Evolutionary conservation across 2,797 vertebrate genomes (phyloP), one percentile per base, ranked within the genome.

Genomic region (Paedocypris micromegethes): DNA sequence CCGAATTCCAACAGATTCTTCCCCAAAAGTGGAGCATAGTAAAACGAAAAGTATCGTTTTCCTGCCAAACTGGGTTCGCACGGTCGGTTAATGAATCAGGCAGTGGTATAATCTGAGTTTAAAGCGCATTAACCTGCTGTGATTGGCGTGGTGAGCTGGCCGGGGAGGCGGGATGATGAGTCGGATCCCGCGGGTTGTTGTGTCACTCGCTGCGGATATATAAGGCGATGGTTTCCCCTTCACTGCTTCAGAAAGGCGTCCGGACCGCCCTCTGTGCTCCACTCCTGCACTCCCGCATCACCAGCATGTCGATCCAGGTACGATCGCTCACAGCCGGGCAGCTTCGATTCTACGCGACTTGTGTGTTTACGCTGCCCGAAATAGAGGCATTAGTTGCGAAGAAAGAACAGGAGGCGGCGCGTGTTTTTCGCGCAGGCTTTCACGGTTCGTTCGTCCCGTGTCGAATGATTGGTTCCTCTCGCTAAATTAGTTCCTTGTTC

Each of bases 281-380:
- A 64, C 71, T 67, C 1, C 46, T 90, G 1, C 86, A 86, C 70
- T 51, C 64, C 0, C 3, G 59, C 0, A 0, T 39, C 7, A 45
- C 39, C 48, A 84, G 77, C 45, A 91, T 91, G 89, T 88, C 89
- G 0, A 89, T 91, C 48, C 58, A 89, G 89, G 89, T 91, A 72
- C 77, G 77, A 66, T 8, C 44, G 23, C 2, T 9, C 6, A 5
- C 3, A 23, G 0, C 0, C 40, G 4, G 9, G 37, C 9, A 39
- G 3, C 5, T 4, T 23, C 49, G 5, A 58, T 54, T 58, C 37
- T 5, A 3, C 9, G 5, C 8, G 7, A 48, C 4, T 3, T 44
- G 6, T 43, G 5, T 7, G 9, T 53, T 6, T 72, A 1, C 47
- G 4, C 5, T 54, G 43, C 4, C n/a, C n/a, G 49, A 57, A 55